These are phyloP conservation scores for Leucoraja erinaceus DNA, from an alignment of 2,113 vertebrate species.

Conservation along the genomic window DNA sequence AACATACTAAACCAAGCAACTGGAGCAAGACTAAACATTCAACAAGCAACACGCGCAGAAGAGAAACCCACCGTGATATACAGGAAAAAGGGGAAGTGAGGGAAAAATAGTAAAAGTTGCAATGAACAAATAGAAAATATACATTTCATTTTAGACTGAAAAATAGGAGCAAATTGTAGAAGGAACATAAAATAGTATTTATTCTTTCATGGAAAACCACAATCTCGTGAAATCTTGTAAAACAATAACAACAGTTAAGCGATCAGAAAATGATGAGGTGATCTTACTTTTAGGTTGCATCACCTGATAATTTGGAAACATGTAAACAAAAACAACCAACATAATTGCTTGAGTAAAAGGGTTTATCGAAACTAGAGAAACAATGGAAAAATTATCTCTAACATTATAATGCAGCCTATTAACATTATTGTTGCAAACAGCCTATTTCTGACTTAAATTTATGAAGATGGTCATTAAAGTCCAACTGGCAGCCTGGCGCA, in stretches of 20 bases:
- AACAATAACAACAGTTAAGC: not conserved
- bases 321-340: not conserved
- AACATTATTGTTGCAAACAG: constrained; percentile 17
- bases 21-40: constrained; percentile 78
- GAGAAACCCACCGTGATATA: not conserved
- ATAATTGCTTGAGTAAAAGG: not conserved
- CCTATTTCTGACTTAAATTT: not conserved
- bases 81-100: not conserved
- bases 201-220: not conserved
- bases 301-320: not conserved
- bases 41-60: constrained; percentile 51
- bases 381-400: not conserved
- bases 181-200: not conserved
- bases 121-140: constrained; percentile 7
- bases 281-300: not conserved
- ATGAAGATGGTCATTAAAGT: not conserved
- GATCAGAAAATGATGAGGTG: not conserved
- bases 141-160: too few relatives aligned
- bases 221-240: constrained; percentile 5
- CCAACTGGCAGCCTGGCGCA: not conserved
- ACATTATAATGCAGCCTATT: not conserved
- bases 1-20: constrained; percentile 71
- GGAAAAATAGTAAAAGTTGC: not conserved
- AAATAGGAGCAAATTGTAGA: not conserved
- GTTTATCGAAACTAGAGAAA: not conserved